These are phyloP conservation scores for Isoperla grammatica DNA, from an alignment of 2,888 invertebrate genomes.

Conservation along the genomic window DNA sequence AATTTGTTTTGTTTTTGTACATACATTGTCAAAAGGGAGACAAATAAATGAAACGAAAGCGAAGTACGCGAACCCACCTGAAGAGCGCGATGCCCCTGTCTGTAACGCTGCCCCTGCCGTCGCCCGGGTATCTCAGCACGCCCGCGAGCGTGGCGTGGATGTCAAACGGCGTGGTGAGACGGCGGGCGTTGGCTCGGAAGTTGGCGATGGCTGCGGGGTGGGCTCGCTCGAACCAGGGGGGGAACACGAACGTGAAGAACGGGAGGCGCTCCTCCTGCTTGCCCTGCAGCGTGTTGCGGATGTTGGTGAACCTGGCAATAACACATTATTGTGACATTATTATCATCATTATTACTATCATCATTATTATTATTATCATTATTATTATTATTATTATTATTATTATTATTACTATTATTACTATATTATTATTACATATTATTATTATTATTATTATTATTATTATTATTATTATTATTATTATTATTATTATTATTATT, in stretches of 20 bases:
- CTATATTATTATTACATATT: no score
- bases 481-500: no score
- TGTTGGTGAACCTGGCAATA: slow-evolving; percentile 62
- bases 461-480: no score
- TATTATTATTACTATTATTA: no score
- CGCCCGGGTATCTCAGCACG: slow-evolving; percentile 50
- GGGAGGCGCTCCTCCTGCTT: slow-evolving; percentile 89
- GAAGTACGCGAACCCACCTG: slow-evolving; percentile 38
- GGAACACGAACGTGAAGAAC: slow-evolving; percentile 74
- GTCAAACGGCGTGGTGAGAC: slow-evolving; percentile 84
- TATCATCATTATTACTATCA: no score
- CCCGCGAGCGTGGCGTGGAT: slow-evolving; percentile 73
- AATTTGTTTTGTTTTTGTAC: no score
- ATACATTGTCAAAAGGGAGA: no score
- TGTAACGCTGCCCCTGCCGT: slow-evolving; percentile 49
- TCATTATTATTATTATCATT: no score
- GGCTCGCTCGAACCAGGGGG: slow-evolving; percentile 57
- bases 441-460: no score
- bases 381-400: no score
- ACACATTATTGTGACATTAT: no score
- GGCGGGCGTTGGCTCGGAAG: slow-evolving; percentile 58
- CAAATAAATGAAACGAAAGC: no score
- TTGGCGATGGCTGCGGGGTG: slow-evolving; percentile 57
- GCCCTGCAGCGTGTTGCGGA: slow-evolving; percentile 82
- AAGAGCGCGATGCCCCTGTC: slow-evolving; percentile 57